A percentile compares a stretch with the other conserved stretches of the same genome.
Conservation (phyloP, 2,113 vertebrate species). For the Zeus faber region DNA sequence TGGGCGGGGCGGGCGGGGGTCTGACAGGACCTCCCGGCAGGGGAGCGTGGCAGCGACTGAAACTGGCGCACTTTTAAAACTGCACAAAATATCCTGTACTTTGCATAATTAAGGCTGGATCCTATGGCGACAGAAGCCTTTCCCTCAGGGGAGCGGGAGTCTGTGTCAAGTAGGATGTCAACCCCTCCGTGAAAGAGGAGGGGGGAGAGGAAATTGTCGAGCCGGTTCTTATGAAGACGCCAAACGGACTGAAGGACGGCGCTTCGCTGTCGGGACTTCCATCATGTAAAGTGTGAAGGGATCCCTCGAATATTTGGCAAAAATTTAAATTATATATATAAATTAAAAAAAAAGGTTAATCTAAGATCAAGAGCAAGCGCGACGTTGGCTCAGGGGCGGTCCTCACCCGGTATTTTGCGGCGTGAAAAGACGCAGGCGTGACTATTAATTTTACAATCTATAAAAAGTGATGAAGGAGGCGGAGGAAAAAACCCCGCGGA, state of each 20-base stretch:
- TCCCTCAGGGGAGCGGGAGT: slow-evolving; percentile 61
- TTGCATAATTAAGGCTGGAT: slow-evolving; percentile 75
- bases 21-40: slow-evolving; percentile 78
- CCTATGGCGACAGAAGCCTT: slow-evolving; percentile 68
- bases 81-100: slow-evolving; percentile 74
- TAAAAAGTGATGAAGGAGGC: too few species aligned
- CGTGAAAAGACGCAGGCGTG: too few species aligned
- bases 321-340: too few species aligned
- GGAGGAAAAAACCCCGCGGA: slow-evolving; percentile 21
- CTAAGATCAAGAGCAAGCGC: too few species aligned
- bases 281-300: too few species aligned
- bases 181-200: slow-evolving; percentile 48
- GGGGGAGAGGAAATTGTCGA: slow-evolving; percentile 54
- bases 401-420: too few species aligned
- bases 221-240: slow-evolving; percentile 46
- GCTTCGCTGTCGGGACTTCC: slow-evolving; percentile 32
- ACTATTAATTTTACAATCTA: too few species aligned
- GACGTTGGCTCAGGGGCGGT: too few species aligned
- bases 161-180: slow-evolving; percentile 65
- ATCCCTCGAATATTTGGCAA: too few species aligned
- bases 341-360: too few species aligned
- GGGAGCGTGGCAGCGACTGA: slow-evolving; percentile 65
- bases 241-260: too few species aligned
- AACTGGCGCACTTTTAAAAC: slow-evolving; percentile 73
- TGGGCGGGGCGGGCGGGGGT: slow-evolving; percentile 35